phyloP scores from a whole-genome alignment of 2,888 invertebrate species.

The Hypselothyrea guttata region DNA sequence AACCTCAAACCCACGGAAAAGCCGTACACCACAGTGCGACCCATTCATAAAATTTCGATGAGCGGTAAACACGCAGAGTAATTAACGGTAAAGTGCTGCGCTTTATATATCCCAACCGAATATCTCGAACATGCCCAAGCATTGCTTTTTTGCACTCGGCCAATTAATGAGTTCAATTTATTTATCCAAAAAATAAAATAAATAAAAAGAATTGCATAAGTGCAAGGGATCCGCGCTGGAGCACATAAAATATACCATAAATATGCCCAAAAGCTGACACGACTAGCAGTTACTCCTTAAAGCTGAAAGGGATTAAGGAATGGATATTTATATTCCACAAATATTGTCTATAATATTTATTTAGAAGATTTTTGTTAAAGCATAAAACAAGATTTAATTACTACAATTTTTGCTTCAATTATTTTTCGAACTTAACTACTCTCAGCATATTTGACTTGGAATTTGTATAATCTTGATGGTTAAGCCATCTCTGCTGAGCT shows the following conservation, averaged over 20 bases:
- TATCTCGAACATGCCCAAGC: background rate
- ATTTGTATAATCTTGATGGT: too few relatives aligned
- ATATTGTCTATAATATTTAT: too few relatives aligned
- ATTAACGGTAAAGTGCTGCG: conserved; percentile 69
- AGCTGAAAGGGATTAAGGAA: too few relatives aligned
- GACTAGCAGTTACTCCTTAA: conserved; percentile 2
- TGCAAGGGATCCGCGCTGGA: conserved; percentile 21
- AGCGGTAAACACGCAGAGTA: conserved; percentile 74
- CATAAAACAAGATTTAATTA: too few relatives aligned
- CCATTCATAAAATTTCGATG: conserved; percentile 73
- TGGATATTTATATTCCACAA: too few relatives aligned
- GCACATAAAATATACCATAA: conserved; percentile 28
- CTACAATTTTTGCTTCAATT: too few relatives aligned
- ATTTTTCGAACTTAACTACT: too few relatives aligned
- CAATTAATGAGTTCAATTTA: conserved; percentile 75
- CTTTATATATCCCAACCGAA: conserved; percentile 43
- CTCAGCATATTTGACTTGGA: too few relatives aligned
- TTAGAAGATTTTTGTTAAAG: too few relatives aligned
- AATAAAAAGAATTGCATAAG: conserved; percentile 17
- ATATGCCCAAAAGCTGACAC: background rate
- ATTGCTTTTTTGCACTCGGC: conserved; percentile 53
- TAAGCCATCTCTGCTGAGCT: background rate
- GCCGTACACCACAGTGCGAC: conserved; percentile 20
- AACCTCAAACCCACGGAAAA: conserved; percentile 47
- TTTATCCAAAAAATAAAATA: conserved; percentile 48